These are phyloP conservation scores for Gasterosteus aculeatus DNA, from an alignment of 2,113 vertebrate genomes.

Conservation along the genomic window DNA sequence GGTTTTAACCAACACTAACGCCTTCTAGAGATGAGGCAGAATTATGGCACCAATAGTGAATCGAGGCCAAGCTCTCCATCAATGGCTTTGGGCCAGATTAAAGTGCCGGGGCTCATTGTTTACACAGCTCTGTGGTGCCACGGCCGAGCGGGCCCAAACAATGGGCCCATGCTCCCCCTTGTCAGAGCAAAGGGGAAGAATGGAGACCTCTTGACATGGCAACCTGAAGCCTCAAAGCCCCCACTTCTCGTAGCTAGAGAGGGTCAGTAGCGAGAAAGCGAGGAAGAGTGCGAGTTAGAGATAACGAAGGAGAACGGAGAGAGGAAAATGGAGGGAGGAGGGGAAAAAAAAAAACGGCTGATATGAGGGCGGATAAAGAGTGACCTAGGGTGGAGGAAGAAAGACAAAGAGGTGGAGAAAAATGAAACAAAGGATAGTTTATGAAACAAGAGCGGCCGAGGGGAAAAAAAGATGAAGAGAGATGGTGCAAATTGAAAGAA, in stretches of 20 bases:
- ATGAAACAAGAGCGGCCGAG: neutral
- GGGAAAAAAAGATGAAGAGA: neutral
- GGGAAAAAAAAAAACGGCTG: neutral
- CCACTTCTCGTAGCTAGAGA: conserved; percentile 78
- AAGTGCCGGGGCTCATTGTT: conserved; percentile 77
- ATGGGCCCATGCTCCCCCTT: conserved; percentile 77
- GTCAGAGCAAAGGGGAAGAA: conserved; percentile 77
- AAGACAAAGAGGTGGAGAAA: neutral
- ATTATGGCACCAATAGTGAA: conserved; percentile 50
- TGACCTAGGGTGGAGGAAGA: neutral
- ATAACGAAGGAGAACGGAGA: conserved; percentile 40
- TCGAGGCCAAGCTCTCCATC: conserved; percentile 45
- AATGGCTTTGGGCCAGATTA: conserved; percentile 75
- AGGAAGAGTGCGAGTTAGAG: conserved; percentile 42
- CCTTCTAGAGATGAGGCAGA: conserved; percentile 29
- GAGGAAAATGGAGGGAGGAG: conserved; percentile 20
- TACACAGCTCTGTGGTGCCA: conserved; percentile 75
- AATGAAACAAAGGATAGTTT: neutral
- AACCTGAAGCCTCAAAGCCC: conserved; percentile 79
- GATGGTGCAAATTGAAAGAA: neutral
- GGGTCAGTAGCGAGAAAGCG: conserved; percentile 56
- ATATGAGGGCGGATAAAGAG: conserved; percentile 2
- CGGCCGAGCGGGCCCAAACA: conserved; percentile 80
- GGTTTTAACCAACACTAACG: conserved; percentile 20
- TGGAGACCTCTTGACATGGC: conserved; percentile 82